Conservation (phyloP, 2,797 vertebrate species). For the Bradypodion ventrale region DNA sequence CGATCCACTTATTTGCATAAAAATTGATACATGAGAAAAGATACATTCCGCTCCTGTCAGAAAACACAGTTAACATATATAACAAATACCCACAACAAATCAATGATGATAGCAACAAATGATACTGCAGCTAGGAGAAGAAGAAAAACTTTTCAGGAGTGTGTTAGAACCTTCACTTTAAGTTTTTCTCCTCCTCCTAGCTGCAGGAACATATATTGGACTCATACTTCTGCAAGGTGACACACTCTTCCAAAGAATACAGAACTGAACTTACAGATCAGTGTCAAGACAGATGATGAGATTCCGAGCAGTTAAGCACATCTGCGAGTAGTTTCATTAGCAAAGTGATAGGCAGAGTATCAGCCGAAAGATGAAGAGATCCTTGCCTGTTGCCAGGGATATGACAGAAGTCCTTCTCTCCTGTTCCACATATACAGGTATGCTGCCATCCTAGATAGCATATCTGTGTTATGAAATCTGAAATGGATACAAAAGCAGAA, state of each 20-base stretch:
- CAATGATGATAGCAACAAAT: conserved; percentile 24
- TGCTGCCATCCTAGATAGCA: not conserved
- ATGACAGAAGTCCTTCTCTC: conserved; percentile 17
- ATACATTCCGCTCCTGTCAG: too few species aligned
- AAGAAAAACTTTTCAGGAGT: not conserved
- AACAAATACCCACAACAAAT: too few species aligned
- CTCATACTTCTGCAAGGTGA: conserved; percentile 35
- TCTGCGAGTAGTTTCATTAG: not conserved
- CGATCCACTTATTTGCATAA: too few species aligned
- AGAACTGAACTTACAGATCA: conserved; percentile 19
- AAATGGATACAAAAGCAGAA: not conserved
- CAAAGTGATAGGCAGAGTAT: conserved; percentile 13
- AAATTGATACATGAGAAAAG: too few species aligned
- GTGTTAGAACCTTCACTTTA: not conserved
- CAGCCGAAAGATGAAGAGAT: conserved; percentile 13
- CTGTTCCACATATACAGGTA: not conserved
- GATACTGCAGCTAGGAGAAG: not conserved
- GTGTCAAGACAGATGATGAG: conserved; percentile 14
- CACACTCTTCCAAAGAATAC: conserved; percentile 12
- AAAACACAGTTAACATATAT: too few species aligned
- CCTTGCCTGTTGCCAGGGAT: not conserved
- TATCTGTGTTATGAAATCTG: conserved; percentile 6
- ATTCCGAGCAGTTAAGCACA: conserved; percentile 26
- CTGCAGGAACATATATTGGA: too few species aligned
- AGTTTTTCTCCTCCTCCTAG: too few species aligned